These are phyloP conservation scores for Drosophila insularis DNA, from an alignment of 1,140 invertebrate species.

Conservation along the genomic window DNA sequence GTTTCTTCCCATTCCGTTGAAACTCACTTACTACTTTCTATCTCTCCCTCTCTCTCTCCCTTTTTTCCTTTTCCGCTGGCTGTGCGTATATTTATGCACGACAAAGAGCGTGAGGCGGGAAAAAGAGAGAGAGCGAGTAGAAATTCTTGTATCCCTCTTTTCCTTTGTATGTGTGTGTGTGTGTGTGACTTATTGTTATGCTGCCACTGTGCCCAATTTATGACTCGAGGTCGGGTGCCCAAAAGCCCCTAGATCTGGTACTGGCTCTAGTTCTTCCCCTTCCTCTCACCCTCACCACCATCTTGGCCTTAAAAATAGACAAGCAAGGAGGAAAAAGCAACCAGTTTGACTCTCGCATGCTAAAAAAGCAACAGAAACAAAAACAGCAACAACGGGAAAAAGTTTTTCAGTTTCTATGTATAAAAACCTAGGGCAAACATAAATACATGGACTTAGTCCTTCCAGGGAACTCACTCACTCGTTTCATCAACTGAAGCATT, in stretches of 20 bases:
- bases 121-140: background rate
- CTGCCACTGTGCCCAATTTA: slow-evolving; percentile 77
- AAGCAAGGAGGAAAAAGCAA: slow-evolving; percentile 20
- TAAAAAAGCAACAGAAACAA: slow-evolving; percentile 36
- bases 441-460: slow-evolving; percentile 56
- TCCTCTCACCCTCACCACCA: background rate
- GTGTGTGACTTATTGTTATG: slow-evolving; percentile 78
- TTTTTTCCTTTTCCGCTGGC: background rate
- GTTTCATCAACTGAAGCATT: slow-evolving; percentile 57
- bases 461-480: slow-evolving; percentile 24
- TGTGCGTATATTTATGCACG: slow-evolving; percentile 52
- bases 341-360: slow-evolving; percentile 36
- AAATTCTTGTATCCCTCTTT: slow-evolving; percentile 14
- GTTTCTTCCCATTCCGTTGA: background rate
- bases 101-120: slow-evolving; percentile 16
- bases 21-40: background rate
- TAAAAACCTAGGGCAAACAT: slow-evolving; percentile 43
- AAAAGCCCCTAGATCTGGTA: background rate
- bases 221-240: slow-evolving; percentile 67
- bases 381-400: slow-evolving; percentile 36
- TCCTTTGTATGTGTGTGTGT: slow-evolving; percentile 25
- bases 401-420: slow-evolving; percentile 35
- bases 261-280: background rate
- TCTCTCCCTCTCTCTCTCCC: background rate
- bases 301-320: slow-evolving; percentile 62